phyloP scores from a whole-genome alignment of 2,888 invertebrate genomes.

The Carcina quercana region DNA sequence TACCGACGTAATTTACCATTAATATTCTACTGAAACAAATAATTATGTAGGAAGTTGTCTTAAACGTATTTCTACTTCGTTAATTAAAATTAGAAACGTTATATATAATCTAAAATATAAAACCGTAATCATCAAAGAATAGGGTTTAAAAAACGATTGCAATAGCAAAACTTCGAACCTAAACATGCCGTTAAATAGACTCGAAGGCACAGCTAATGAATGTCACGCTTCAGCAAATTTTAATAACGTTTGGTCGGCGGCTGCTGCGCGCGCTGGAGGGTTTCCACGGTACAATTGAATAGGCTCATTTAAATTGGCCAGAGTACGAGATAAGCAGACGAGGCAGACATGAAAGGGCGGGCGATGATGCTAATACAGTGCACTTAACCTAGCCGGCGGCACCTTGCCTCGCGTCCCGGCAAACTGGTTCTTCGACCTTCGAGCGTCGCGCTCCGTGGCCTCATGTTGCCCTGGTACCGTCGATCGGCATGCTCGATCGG shows the following conservation, averaged over 20 bases:
- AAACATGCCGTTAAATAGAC: too few relatives aligned
- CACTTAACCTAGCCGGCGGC: conserved; percentile 65
- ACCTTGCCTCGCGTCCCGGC: conserved; percentile 64
- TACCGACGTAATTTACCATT: too few relatives aligned
- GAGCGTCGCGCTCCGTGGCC: conserved; percentile 55
- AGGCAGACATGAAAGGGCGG: conserved; percentile 65
- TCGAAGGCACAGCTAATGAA: too few relatives aligned
- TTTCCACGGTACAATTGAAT: conserved; percentile 44
- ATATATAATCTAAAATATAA: too few relatives aligned
- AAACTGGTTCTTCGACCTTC: conserved; percentile 65
- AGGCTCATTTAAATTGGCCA: conserved; percentile 58
- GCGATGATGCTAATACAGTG: conserved; percentile 66
- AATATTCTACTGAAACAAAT: too few relatives aligned
- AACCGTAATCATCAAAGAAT: too few relatives aligned
- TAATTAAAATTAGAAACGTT: too few relatives aligned
- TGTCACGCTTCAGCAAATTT: conserved; percentile 2
- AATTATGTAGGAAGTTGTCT: too few relatives aligned
- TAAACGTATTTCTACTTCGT: too few relatives aligned
- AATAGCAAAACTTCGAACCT: too few relatives aligned
- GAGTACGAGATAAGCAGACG: conserved; percentile 61
- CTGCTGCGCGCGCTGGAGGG: not conserved
- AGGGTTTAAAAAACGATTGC: too few relatives aligned
- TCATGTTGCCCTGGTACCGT: conserved; percentile 55
- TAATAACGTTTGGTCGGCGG: conserved; percentile 2
- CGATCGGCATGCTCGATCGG: conserved; percentile 54